Evolutionary conservation across 2,113 vertebrate species (phyloP).

Genomic region (Castor canadensis): DNA sequence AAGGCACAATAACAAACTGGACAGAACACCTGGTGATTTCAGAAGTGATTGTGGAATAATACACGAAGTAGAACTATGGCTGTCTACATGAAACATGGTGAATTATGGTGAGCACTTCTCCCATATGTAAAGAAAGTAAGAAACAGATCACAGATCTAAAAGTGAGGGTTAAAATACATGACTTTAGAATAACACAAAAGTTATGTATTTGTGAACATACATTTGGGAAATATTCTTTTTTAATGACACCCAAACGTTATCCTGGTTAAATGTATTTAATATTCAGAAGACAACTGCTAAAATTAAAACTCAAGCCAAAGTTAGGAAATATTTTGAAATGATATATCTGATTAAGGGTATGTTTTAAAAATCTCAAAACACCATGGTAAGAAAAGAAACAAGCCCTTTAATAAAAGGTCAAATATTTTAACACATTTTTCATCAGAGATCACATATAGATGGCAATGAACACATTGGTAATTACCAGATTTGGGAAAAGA

Average conservation of each 20-base stretch:
- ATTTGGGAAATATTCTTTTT: neutral
- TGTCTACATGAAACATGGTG: too few relatives aligned
- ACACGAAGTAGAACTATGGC: neutral
- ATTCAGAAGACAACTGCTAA: neutral
- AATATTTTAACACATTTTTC: neutral
- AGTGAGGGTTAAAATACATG: neutral
- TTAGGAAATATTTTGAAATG: neutral
- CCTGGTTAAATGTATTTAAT: neutral
- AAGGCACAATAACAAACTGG: neutral
- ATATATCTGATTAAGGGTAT: neutral
- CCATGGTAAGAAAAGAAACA: neutral
- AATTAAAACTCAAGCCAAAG: neutral
- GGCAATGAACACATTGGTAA: neutral
- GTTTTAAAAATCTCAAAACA: neutral
- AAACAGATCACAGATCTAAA: neutral
- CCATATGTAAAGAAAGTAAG: neutral
- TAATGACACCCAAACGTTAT: neutral
- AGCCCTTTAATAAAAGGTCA: neutral
- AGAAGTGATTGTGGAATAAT: neutral
- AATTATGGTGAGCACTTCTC: neutral
- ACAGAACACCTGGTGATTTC: neutral
- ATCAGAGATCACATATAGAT: neutral
- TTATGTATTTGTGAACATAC: neutral
- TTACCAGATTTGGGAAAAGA: neutral
- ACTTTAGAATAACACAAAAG: neutral